Percentiles rank a stretch among this genome's conserved stretches.
These are phyloP conservation scores for Ptycholaimellus sp. DNA, from an alignment of 2,888 invertebrate genomes.

Conservation along the genomic window DNA sequence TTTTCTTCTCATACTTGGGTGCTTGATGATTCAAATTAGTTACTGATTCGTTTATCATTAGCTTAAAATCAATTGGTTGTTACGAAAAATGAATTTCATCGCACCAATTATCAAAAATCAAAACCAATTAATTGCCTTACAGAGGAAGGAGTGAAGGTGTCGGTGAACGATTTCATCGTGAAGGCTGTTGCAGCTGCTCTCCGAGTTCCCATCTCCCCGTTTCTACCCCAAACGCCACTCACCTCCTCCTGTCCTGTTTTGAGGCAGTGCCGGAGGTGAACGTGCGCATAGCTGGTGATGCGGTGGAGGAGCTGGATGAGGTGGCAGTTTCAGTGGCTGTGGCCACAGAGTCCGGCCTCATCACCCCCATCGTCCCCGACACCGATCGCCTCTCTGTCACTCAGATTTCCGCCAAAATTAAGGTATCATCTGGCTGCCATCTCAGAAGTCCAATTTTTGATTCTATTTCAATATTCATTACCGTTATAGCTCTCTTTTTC, in stretches of 20 bases:
- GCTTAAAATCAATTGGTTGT: no score
- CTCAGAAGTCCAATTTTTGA: background rate
- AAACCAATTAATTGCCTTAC: background rate
- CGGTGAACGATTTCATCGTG: constrained; percentile 43
- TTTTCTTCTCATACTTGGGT: no score
- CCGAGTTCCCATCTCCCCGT: constrained; percentile 21
- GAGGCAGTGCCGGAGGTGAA: constrained; percentile 21
- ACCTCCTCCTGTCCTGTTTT: no score
- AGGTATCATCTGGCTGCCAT: constrained; percentile 12
- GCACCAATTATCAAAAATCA: background rate
- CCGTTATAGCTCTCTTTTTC: background rate
- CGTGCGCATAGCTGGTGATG: constrained; percentile 9
- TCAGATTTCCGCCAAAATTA: constrained; percentile 33
- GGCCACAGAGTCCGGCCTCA: constrained; percentile 71
- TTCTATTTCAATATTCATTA: constrained; percentile 1
- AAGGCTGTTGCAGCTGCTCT: constrained; percentile 41
- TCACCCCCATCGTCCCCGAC: constrained; percentile 66
- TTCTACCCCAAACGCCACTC: no score
- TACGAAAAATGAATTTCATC: no score
- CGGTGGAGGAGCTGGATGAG: constrained; percentile 8
- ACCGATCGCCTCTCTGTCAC: constrained; percentile 34
- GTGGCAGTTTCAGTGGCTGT: constrained; percentile 94
- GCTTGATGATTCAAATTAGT: no score
- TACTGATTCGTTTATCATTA: no score
- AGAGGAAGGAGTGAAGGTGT: constrained; percentile 27